phyloP scores from a whole-genome alignment of 2,888 invertebrate genomes.

The Netelia virgata region DNA sequence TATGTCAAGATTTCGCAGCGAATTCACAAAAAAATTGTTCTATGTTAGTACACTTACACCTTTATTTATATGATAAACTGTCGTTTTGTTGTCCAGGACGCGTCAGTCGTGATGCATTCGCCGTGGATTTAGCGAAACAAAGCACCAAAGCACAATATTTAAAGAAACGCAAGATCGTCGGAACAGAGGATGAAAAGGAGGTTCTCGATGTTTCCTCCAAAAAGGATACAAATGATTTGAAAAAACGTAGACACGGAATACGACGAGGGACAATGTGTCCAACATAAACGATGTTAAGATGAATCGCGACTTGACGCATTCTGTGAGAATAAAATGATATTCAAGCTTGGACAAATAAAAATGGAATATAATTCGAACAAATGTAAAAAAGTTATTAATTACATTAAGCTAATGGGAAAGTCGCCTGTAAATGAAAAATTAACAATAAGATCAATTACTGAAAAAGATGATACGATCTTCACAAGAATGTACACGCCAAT shows the following conservation, averaged over 20 bases:
- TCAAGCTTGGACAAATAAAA: conserved; percentile 86
- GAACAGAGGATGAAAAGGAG: not conserved
- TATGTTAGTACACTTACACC: not conserved
- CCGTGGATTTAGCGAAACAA: conserved; percentile 12
- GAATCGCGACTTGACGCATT: conserved; percentile 70
- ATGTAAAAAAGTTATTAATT: conserved; percentile 81
- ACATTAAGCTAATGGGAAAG: conserved; percentile 73
- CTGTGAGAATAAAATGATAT: conserved; percentile 73
- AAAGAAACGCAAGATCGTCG: conserved; percentile 16
- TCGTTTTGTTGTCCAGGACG: conserved; percentile 40
- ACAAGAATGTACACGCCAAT: conserved; percentile 70
- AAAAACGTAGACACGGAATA: conserved; percentile 22
- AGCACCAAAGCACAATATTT: not conserved
- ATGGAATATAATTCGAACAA: conserved; percentile 86
- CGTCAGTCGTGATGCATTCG: conserved; percentile 54
- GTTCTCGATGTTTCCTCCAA: not conserved
- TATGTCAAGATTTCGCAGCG: not conserved
- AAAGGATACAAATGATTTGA: conserved; percentile 28
- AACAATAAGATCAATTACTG: conserved; percentile 63
- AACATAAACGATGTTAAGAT: conserved; percentile 79
- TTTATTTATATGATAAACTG: not conserved
- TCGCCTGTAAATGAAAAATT: conserved; percentile 56
- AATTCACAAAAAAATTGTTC: no score
- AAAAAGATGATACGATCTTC: conserved; percentile 71
- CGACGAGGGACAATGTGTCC: conserved; percentile 28